These are phyloP conservation scores for Folsomia candida DNA, from an alignment of 2,888 invertebrate species.

Conservation along the genomic window DNA sequence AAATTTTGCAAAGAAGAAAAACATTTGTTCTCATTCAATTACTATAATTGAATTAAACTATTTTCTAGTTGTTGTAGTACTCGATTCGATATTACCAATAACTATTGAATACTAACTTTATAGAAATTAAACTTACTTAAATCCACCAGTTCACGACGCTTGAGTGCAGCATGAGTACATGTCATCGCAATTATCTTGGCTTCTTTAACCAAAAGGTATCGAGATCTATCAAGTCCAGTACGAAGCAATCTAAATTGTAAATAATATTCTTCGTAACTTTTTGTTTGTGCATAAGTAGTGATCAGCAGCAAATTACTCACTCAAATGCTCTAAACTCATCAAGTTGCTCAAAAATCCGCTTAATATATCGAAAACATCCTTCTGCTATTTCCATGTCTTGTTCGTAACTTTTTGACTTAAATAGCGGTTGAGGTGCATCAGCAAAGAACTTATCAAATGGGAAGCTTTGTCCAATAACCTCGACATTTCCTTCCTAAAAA, in stretches of 20 bases:
- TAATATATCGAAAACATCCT: slow-evolving; percentile 91
- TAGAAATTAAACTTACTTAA: slow-evolving; percentile 62
- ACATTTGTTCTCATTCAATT: not conserved
- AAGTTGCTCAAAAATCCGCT: slow-evolving; percentile 91
- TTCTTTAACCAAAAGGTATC: slow-evolving; percentile 91
- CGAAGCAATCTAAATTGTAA: too few species aligned
- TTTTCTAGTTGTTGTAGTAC: too few species aligned
- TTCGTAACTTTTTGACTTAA: slow-evolving; percentile 71
- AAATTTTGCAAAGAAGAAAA: not conserved
- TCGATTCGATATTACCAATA: too few species aligned
- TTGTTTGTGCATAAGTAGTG: too few species aligned
- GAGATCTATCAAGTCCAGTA: slow-evolving; percentile 94
- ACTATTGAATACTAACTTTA: too few species aligned
- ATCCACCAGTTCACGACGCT: slow-evolving; percentile 91
- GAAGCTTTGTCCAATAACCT: slow-evolving; percentile 73
- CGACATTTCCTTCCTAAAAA: slow-evolving; percentile 54
- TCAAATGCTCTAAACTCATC: slow-evolving; percentile 99
- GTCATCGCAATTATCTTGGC: slow-evolving; percentile 99
- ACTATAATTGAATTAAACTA: too few species aligned
- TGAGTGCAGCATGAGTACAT: slow-evolving; percentile 97
- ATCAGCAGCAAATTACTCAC: too few species aligned
- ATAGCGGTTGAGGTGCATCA: slow-evolving; percentile 89
- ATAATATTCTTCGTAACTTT: too few species aligned
- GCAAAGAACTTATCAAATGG: slow-evolving; percentile 92
- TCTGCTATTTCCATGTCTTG: slow-evolving; percentile 85